Conservation (phyloP, 2,113 vertebrate genomes). For the Galemys pyrenaicus region DNA sequence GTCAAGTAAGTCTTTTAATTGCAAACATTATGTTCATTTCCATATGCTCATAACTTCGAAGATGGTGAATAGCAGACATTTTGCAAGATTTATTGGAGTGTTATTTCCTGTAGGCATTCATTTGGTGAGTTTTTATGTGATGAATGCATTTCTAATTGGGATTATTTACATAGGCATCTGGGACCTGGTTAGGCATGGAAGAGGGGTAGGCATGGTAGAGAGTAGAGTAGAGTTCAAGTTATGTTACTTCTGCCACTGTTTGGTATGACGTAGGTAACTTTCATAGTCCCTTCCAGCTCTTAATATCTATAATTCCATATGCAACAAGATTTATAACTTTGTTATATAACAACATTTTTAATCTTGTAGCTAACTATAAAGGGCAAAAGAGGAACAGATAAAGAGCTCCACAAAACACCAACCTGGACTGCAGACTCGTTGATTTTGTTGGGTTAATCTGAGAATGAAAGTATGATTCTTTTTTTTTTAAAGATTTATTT, state of each 20-base stretch:
- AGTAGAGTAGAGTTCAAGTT: not conserved
- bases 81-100: conserved; percentile 71
- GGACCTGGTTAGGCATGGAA: conserved; percentile 21
- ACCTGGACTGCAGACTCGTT: not conserved
- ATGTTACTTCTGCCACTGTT: not conserved
- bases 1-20: conserved; percentile 73
- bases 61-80: conserved; percentile 64
- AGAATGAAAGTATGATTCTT: not conserved
- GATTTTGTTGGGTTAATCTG: not conserved
- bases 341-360: not conserved
- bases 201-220: not conserved
- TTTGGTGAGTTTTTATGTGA: conserved; percentile 72
- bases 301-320: not conserved
- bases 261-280: not conserved
- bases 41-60: conserved; percentile 73
- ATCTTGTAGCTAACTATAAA: not conserved
- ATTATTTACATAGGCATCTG: conserved; percentile 76
- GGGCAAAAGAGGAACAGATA: not conserved
- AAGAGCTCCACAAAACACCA: not conserved
- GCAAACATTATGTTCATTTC: conserved; percentile 76
- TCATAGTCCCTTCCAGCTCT: not conserved
- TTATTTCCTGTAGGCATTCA: conserved; percentile 73
- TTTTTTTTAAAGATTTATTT: no score
- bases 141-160: conserved; percentile 73
- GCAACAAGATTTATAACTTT: conserved; percentile 14